A percentile compares a stretch with the other conserved stretches of the same genome.
These are phyloP conservation scores for Holothuria glaberrima DNA, from an alignment of 35 echinoderm and acorn worm genomes.

Conservation along the genomic window DNA sequence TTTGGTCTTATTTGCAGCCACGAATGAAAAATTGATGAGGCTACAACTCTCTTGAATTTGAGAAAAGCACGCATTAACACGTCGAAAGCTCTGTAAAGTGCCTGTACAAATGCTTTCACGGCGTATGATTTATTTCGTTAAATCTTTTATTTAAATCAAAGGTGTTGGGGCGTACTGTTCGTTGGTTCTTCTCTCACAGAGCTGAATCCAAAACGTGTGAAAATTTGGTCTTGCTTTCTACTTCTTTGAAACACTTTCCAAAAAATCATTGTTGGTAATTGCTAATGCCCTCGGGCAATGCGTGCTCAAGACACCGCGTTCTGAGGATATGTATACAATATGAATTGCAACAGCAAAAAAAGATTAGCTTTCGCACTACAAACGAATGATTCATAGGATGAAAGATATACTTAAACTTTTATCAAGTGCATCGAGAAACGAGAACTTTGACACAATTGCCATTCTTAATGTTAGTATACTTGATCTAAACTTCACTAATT, in stretches of 20 bases:
- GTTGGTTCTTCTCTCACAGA: slow-evolving; percentile 41
- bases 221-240: slow-evolving; percentile 35
- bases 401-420: too few species aligned
- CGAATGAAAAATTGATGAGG: slow-evolving; percentile 55
- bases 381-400: slow-evolving; percentile 7
- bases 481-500: too few species aligned
- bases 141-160: slow-evolving; percentile 53
- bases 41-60: slow-evolving; percentile 38
- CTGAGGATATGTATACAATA: slow-evolving; percentile 53
- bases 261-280: slow-evolving; percentile 57
- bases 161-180: slow-evolving; percentile 53
- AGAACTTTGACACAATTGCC: too few species aligned
- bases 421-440: too few species aligned
- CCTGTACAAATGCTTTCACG: slow-evolving; percentile 59
- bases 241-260: slow-evolving; percentile 49
- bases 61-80: slow-evolving; percentile 42
- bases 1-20: slow-evolving; percentile 43
- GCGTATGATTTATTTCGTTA: slow-evolving; percentile 60
- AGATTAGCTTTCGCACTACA: slow-evolving; percentile 59
- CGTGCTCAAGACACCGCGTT: slow-evolving; percentile 53
- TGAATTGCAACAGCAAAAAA: slow-evolving; percentile 15
- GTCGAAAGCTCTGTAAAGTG: slow-evolving; percentile 51
- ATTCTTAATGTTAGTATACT: too few species aligned
- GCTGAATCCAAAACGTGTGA: slow-evolving; percentile 48
- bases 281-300: slow-evolving; percentile 40